Conservation (phyloP, 1,140 invertebrate species). For the Hirudo medicinalis region DNA sequence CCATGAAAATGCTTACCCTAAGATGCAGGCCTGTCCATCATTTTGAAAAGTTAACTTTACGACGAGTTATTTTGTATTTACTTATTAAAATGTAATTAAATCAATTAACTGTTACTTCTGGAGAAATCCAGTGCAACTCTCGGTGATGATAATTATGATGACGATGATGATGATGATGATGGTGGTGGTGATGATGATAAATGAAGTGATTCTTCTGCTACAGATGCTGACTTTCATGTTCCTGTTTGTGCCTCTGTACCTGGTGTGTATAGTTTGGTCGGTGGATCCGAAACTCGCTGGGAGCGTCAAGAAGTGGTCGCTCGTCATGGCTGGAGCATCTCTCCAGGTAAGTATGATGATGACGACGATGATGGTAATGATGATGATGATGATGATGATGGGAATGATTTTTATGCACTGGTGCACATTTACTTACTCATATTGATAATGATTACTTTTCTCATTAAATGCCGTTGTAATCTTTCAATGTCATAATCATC, state of each 20-base stretch:
- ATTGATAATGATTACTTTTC: too few species aligned
- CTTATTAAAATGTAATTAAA: background rate
- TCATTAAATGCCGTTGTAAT: too few species aligned
- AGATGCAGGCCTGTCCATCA: background rate
- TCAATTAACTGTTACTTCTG: background rate
- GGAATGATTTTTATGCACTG: too few species aligned
- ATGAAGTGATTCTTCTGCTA: background rate
- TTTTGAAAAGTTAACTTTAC: background rate
- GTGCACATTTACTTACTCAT: too few species aligned
- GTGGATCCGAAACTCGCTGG: too few species aligned
- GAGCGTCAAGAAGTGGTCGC: background rate
- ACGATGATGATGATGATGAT: background rate
- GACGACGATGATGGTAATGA: too few species aligned
- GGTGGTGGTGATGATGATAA: background rate
- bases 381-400: too few species aligned
- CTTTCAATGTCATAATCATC: too few species aligned
- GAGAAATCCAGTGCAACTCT: background rate
- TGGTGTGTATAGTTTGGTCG: background rate
- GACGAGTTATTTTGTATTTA: background rate
- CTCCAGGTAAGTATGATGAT: background rate
- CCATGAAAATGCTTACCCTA: slow-evolving; percentile 5
- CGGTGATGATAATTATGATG: background rate
- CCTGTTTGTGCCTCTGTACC: background rate
- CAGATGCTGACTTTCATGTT: slow-evolving; percentile 13
- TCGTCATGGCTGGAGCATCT: slow-evolving; percentile 8